Evolutionary conservation across 2,888 invertebrate genomes (phyloP).

Genomic region (Watsonalla cultraria): DNA sequence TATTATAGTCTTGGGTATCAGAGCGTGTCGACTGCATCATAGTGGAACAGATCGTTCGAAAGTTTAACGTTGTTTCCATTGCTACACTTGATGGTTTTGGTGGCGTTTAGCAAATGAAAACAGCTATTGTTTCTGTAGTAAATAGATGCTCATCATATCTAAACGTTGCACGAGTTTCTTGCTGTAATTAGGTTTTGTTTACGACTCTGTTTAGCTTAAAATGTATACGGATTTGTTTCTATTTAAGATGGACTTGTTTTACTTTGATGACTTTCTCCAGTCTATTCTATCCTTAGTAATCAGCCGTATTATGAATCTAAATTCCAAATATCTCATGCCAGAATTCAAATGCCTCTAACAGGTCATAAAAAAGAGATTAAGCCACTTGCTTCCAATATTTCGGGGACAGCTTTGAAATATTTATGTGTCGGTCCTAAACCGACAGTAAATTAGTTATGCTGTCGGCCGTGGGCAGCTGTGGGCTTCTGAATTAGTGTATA

Average conservation of each 20-base stretch:
- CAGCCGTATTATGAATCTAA: too few species aligned
- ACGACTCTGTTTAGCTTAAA: too few species aligned
- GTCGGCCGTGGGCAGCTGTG: neutral
- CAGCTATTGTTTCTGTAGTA: too few species aligned
- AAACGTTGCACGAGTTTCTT: too few species aligned
- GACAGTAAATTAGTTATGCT: slow-evolving; percentile 1
- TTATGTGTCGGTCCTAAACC: neutral
- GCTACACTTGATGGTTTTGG: neutral
- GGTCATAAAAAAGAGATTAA: slow-evolving; percentile 7
- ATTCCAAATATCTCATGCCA: neutral
- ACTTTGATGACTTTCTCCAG: too few species aligned
- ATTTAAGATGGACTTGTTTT: too few species aligned
- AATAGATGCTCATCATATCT: too few species aligned
- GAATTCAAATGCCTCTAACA: slow-evolving; percentile 5
- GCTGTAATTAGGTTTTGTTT: too few species aligned
- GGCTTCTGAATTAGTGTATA: slow-evolving; percentile 1
- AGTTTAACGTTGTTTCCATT: neutral
- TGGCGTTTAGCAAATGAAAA: neutral
- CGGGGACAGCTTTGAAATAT: neutral
- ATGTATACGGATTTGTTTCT: too few species aligned
- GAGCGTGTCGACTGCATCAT: slow-evolving; percentile 14
- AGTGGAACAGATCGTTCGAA: neutral
- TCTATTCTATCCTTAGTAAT: too few species aligned
- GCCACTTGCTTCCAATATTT: neutral
- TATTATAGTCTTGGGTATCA: slow-evolving; percentile 35